Evolutionary conservation across 2,797 vertebrate species (phyloP), one percentile per base, ranked within the genome.

Genomic region (Sternotherus odoratus): DNA sequence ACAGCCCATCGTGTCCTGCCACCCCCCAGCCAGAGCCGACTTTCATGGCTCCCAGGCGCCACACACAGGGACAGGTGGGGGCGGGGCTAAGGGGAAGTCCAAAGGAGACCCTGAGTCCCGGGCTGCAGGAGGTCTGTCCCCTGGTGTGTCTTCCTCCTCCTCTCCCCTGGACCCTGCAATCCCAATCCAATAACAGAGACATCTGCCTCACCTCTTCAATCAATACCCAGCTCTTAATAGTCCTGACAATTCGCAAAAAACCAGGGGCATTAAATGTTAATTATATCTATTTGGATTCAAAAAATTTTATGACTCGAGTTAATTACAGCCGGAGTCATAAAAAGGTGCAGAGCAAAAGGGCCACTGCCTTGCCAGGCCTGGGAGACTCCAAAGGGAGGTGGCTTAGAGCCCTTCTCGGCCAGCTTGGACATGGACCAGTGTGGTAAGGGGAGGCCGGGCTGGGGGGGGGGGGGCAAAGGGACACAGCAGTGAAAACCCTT

Each of bases 271-370:
- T 98, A 98, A 98, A 98, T 23, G 6, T 97, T 98, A 98, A 98
- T 98, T 98, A 95, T 98, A 98, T 97, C 97, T 98, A 97, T 98
- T 97, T 97, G 96, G 97, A 98, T 97, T 98, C 0, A 93, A 98
- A 97, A 97, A 96, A 82, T 72, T 86, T 97, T 97, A 98, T 97
- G 94, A 97, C 97, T 97, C 28, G 21, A 98, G 95, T 98, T 98
- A 98, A 98, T 98, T 98, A 97, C 96, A 98, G 94, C 87, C 87
- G 5, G 95, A 97, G 97, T 98, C 79, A 48, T 98, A 98, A 98
- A 98, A 98, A 97, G 95, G 95, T 97, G 96, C 95, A 96, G 96
- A 98, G 95, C 92, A 92, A 97, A 97, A 97, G 95, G 91, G 1
- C 77, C 74, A 93, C 93, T 97, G 96, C 91, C 94, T 97, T 95